Conservation (phyloP, 2,888 invertebrate species). For the Anthrax anthrax region DNA sequence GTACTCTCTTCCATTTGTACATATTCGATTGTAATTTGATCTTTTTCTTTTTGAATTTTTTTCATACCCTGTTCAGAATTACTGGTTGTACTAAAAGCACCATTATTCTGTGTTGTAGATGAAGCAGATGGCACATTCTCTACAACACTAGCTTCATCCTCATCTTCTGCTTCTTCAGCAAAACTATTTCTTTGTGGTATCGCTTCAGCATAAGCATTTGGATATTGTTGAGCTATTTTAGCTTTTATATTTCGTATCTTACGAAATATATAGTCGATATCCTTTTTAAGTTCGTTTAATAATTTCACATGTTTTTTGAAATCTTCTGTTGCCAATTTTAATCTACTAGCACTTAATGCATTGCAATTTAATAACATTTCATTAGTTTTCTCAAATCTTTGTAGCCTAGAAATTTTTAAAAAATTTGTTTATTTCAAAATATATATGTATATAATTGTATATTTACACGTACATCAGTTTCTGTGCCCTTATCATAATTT, state of each 20-base stretch:
- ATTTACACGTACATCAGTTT: conserved; percentile 69
- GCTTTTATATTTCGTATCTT: conserved; percentile 73
- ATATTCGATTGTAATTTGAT: conserved; percentile 28
- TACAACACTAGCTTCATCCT: conserved; percentile 25
- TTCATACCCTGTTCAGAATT: not conserved
- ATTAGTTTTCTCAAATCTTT: conserved; percentile 95
- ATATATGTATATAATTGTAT: not conserved
- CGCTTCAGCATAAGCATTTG: conserved; percentile 50
- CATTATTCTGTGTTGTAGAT: conserved; percentile 22
- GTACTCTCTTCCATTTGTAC: conserved; percentile 34
- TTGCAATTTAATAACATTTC: conserved; percentile 98
- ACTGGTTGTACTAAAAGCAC: not conserved
- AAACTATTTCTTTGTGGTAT: conserved; percentile 34
- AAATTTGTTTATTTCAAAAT: not conserved
- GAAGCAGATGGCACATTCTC: conserved; percentile 22
- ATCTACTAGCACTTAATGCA: conserved; percentile 74
- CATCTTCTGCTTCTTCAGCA: conserved; percentile 37
- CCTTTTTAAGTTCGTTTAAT: conserved; percentile 82
- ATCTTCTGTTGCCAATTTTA: conserved; percentile 73
- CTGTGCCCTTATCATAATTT: conserved; percentile 77
- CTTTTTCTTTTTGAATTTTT: conserved; percentile 10
- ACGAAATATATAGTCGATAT: conserved; percentile 86
- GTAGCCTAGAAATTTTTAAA: conserved; percentile 49
- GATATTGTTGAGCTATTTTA: conserved; percentile 60
- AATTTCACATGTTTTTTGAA: conserved; percentile 82